phyloP scores from a whole-genome alignment of 2,797 vertebrate genomes.

The Diglossa cyanea region DNA sequence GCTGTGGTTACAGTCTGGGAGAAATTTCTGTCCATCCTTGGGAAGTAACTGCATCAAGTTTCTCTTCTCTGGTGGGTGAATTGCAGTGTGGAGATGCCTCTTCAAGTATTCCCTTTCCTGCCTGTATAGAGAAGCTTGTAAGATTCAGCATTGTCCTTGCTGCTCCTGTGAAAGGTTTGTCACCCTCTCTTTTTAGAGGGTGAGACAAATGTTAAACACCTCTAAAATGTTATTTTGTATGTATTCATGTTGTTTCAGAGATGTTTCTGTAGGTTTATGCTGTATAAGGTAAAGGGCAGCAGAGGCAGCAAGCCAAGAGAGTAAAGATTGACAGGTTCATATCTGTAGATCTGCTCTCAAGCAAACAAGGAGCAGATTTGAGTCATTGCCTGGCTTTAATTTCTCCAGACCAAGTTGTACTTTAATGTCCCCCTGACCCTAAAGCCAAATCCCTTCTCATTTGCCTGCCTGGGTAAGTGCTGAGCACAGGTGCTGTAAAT shows the following conservation, averaged over 20 bases:
- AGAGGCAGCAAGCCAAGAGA: neutral
- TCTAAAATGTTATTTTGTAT: neutral
- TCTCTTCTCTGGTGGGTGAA: neutral
- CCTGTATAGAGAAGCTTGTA: neutral
- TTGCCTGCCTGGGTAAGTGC: neutral
- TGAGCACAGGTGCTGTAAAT: constrained; percentile 25
- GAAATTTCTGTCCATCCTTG: neutral
- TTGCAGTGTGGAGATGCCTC: neutral
- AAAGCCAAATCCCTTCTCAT: neutral
- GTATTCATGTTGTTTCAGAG: neutral
- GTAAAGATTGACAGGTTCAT: neutral
- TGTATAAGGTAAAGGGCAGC: neutral
- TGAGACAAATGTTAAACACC: neutral
- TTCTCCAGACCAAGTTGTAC: neutral
- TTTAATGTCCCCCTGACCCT: neutral
- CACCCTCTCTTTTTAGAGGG: rapidly evolving
- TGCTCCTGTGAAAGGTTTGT: neutral
- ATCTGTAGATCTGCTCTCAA: neutral
- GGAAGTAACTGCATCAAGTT: neutral
- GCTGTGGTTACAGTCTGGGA: neutral
- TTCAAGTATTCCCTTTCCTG: neutral
- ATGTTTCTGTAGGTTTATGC: neutral
- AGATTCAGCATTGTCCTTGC: neutral
- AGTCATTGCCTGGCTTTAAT: neutral
- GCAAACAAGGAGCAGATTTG: too few species aligned